Evolutionary conservation across 92 coral and sea anemone species (phyloP).

Genomic region (Epizoanthus illoricatus): DNA sequence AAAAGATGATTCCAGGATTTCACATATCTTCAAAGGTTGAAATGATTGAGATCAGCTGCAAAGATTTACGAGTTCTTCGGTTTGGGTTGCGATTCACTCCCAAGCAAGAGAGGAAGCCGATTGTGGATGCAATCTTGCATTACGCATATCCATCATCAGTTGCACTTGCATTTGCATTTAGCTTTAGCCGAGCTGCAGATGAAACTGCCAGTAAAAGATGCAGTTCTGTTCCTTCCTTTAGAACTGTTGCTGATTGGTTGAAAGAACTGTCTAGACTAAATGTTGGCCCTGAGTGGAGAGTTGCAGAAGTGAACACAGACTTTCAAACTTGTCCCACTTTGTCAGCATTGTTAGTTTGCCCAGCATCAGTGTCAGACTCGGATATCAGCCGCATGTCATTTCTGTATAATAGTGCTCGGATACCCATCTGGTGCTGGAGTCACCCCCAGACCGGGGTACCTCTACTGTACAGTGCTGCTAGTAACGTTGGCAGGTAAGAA

Average conservation of each 20-base stretch:
- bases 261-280: slow-evolving; percentile 76
- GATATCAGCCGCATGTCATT: slow-evolving; percentile 86
- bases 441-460: slow-evolving; percentile 88
- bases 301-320: slow-evolving; percentile 79
- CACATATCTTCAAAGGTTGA: slow-evolving; percentile 73
- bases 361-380: slow-evolving; percentile 73
- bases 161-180: slow-evolving; percentile 86
- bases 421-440: slow-evolving; percentile 99
- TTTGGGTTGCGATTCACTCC: slow-evolving; percentile 92
- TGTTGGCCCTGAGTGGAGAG: slow-evolving; percentile 87
- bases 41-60: slow-evolving; percentile 83
- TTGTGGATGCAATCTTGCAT: slow-evolving; percentile 80
- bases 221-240: slow-evolving; percentile 66
- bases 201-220: slow-evolving; percentile 3
- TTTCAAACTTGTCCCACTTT: slow-evolving; percentile 80
- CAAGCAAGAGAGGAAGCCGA: slow-evolving; percentile 64
- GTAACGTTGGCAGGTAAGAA: slow-evolving; percentile 36
- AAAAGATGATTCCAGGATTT: slow-evolving; percentile 76
- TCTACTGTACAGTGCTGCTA: slow-evolving; percentile 76
- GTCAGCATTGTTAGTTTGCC: slow-evolving; percentile 82
- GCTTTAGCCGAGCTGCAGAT: slow-evolving; percentile 52
- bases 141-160: slow-evolving; percentile 82
- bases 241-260: slow-evolving; percentile 85
- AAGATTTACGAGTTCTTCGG: slow-evolving; percentile 87
- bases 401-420: slow-evolving; percentile 79